Percentiles rank a stretch among this genome's conserved stretches.
Evolutionary conservation across 1,140 invertebrate genomes (phyloP).

Genomic region (Drosophila tristis): DNA sequence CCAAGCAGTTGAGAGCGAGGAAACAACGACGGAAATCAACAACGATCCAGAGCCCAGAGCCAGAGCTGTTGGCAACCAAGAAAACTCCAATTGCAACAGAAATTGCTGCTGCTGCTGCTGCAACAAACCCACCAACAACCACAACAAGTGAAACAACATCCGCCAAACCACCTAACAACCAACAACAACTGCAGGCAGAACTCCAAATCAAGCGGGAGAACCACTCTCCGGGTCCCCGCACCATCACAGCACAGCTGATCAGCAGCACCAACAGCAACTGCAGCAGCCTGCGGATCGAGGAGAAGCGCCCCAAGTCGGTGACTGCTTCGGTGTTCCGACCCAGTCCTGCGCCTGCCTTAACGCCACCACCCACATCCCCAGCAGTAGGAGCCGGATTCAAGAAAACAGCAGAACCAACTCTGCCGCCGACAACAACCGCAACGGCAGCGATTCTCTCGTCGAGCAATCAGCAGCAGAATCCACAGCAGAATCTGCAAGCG

Average conservation of each 20-base stretch:
- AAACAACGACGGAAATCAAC: conserved; percentile 32
- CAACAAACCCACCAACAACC: conserved; percentile 27
- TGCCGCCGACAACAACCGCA: conserved; percentile 72
- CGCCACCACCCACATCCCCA: conserved; percentile 25
- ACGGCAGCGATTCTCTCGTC: conserved; percentile 64
- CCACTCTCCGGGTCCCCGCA: conserved; percentile 60
- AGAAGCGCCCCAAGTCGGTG: conserved; percentile 82
- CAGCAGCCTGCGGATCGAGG: conserved; percentile 48
- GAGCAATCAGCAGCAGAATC: conserved; percentile 58
- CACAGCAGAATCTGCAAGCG: conserved; percentile 85
- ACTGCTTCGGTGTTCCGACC: conserved; percentile 78
- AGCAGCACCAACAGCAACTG: conserved; percentile 16
- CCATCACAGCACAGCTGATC: conserved; percentile 64
- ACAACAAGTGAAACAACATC: conserved; percentile 11
- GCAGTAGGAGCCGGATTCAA: conserved; percentile 48
- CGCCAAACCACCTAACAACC: background rate
- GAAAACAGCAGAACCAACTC: conserved; percentile 39
- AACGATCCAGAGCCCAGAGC: background rate
- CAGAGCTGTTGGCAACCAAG: conserved; percentile 8
- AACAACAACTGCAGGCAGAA: conserved; percentile 37
- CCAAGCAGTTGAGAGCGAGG: conserved; percentile 47
- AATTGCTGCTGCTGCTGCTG: conserved; percentile 20
- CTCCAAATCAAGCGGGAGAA: conserved; percentile 68
- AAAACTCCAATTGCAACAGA: conserved; percentile 19
- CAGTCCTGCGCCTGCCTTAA: conserved; percentile 32